Conservation (phyloP, 2,888 invertebrate species). For the Eurois occulta region DNA sequence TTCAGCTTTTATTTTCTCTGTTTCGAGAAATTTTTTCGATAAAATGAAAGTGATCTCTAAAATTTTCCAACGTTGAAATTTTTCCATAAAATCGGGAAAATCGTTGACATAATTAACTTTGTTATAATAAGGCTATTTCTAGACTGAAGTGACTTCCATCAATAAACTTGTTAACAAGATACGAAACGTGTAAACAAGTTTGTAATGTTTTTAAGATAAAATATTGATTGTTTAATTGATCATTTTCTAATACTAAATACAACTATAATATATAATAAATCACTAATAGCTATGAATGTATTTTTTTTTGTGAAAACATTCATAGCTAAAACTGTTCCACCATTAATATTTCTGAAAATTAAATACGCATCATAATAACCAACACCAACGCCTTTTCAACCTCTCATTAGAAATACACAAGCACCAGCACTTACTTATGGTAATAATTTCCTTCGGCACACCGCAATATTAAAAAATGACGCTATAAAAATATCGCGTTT, state of each 20-base stretch:
- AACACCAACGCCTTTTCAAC: constrained; percentile 14
- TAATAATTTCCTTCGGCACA: constrained; percentile 50
- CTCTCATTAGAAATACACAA: constrained; percentile 33
- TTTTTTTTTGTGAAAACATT: neutral
- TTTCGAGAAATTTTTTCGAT: constrained; percentile 15
- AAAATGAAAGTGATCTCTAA: constrained; percentile 29
- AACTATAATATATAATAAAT: neutral
- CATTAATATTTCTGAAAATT: neutral
- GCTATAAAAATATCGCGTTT: constrained; percentile 83
- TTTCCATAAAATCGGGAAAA: neutral
- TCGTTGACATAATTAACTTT: constrained; percentile 6
- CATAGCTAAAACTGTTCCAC: neutral
- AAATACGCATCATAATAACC: constrained; percentile 6
- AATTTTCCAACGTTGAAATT: neutral
- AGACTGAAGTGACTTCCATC: neutral
- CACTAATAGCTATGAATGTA: neutral
- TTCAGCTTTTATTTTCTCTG: constrained; percentile 37
- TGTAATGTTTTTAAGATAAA: neutral
- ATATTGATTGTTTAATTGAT: neutral
- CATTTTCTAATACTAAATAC: neutral
- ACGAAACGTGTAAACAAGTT: too few relatives aligned
- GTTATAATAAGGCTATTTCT: neutral
- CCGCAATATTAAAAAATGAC: constrained; percentile 78
- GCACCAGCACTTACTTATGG: constrained; percentile 30
- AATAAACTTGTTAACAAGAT: too few relatives aligned